Conservation (phyloP, 1,140 invertebrate genomes). For the Propsilocerus akamusi region DNA sequence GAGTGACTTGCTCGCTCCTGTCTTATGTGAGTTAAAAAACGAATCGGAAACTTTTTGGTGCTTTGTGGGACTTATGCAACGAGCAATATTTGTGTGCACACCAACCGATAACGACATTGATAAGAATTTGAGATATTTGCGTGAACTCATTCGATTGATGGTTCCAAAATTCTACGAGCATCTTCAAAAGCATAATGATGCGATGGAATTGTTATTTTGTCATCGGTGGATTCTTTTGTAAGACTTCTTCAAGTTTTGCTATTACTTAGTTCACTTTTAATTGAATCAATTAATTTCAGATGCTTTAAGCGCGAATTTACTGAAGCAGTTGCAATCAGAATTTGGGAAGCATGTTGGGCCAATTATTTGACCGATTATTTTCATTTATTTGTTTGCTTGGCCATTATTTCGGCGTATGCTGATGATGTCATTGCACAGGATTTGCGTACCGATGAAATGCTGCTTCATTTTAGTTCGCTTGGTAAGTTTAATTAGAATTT, state of each 20-base stretch:
- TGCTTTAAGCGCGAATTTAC: constrained; percentile 35
- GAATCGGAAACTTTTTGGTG: constrained; percentile 88
- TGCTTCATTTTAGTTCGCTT: constrained; percentile 83
- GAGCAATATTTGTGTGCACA: constrained; percentile 76
- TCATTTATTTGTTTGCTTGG: constrained; percentile 76
- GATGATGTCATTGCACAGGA: constrained; percentile 82
- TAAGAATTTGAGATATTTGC: constrained; percentile 68
- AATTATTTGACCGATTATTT: constrained; percentile 87
- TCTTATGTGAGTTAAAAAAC: constrained; percentile 70
- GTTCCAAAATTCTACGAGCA: constrained; percentile 74
- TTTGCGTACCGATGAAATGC: constrained; percentile 79
- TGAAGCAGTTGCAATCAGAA: constrained; percentile 62
- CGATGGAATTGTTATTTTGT: constrained; percentile 75
- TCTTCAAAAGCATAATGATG: constrained; percentile 61
- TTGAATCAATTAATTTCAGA: background rate
- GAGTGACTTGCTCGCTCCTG: constrained; percentile 78
- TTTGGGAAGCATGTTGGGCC: constrained; percentile 92
- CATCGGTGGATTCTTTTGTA: constrained; percentile 85
- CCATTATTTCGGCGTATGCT: constrained; percentile 80
- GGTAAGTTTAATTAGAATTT: constrained; percentile 20
- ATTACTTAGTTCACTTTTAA: background rate
- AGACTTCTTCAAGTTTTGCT: constrained; percentile 15
- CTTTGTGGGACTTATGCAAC: constrained; percentile 83
- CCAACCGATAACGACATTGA: constrained; percentile 90
- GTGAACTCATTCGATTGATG: constrained; percentile 74